Conservation (phyloP, 2,113 vertebrate genomes). For the Pseudorhombus dupliciocellatus region DNA sequence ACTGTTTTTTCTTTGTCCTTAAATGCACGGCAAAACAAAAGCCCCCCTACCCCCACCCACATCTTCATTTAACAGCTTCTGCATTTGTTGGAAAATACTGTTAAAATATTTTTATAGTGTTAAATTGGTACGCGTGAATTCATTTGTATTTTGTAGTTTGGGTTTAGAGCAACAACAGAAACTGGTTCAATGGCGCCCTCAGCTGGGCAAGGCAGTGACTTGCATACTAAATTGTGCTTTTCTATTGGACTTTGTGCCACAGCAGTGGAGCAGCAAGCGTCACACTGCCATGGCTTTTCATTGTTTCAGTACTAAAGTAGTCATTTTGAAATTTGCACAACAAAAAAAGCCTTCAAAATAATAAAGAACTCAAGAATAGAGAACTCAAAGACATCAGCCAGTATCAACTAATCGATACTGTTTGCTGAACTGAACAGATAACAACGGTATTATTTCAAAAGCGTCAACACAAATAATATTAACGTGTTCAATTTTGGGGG, state of each 20-base stretch:
- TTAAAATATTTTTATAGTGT: conserved; percentile 6
- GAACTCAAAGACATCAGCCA: conserved; percentile 31
- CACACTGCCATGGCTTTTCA: conserved; percentile 21
- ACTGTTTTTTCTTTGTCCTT: conserved; percentile 21
- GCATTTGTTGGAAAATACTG: neutral
- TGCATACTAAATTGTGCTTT: conserved; percentile 75
- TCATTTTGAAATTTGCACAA: conserved; percentile 26
- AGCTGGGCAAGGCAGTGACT: conserved; percentile 70
- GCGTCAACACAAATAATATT: neutral
- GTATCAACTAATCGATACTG: conserved; percentile 19
- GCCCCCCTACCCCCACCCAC: no score
- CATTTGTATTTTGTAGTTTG: conserved; percentile 15
- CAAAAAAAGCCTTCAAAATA: conserved; percentile 21
- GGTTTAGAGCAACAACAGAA: neutral
- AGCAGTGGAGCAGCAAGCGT: conserved; percentile 5
- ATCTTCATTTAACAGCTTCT: conserved; percentile 14
- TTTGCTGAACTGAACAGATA: neutral
- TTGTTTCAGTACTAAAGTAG: conserved; percentile 24
- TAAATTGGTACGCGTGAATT: conserved; percentile 27
- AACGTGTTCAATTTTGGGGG: neutral
- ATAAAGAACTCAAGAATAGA: conserved; percentile 12
- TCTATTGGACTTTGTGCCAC: conserved; percentile 19
- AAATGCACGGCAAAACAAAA: conserved; percentile 46
- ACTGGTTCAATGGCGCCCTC: conserved; percentile 56
- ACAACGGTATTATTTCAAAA: neutral